A percentile compares a stretch with the other conserved stretches of the same genome.
Evolutionary conservation across 2,113 vertebrate species (phyloP).

Genomic region (Larimichthys polyactis): DNA sequence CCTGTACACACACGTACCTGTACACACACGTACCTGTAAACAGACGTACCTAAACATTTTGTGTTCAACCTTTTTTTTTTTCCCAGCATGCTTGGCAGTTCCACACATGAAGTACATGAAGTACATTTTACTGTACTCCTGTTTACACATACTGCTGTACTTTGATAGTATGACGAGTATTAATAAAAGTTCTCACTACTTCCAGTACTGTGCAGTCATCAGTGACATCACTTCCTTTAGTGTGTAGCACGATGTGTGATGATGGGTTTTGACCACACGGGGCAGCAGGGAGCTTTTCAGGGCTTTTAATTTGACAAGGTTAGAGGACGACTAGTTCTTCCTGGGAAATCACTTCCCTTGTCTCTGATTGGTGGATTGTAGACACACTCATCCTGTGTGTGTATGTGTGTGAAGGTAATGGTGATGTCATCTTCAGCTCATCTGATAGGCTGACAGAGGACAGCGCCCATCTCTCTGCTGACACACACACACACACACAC

Average conservation of each 20-base stretch:
- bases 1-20: no score
- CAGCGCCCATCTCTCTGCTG: slow-evolving; percentile 67
- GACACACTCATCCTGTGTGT: neutral
- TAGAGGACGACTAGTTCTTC: neutral
- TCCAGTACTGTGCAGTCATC: no score
- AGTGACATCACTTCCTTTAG: no score
- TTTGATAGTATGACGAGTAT: no score
- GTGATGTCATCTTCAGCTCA: slow-evolving; percentile 59
- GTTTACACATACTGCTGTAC: no score
- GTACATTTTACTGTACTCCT: no score
- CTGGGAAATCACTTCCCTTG: slow-evolving; percentile 18
- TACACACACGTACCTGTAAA: no score
- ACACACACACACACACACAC: slow-evolving; percentile 11
- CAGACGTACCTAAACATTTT: no score
- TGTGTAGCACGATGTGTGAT: neutral
- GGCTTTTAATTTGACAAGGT: slow-evolving; percentile 35
- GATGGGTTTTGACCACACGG: neutral
- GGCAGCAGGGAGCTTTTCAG: slow-evolving; percentile 20
- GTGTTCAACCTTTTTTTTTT: no score
- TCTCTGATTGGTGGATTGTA: slow-evolving; percentile 23
- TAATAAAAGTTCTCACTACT: no score
- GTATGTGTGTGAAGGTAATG: slow-evolving; percentile 16
- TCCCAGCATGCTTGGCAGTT: no score
- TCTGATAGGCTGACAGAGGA: slow-evolving; percentile 63
- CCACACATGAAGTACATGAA: no score